Base-by-base conservation (phyloP, 2,797 vertebrate species). In the Kryptopterus vitreolus region DNA sequence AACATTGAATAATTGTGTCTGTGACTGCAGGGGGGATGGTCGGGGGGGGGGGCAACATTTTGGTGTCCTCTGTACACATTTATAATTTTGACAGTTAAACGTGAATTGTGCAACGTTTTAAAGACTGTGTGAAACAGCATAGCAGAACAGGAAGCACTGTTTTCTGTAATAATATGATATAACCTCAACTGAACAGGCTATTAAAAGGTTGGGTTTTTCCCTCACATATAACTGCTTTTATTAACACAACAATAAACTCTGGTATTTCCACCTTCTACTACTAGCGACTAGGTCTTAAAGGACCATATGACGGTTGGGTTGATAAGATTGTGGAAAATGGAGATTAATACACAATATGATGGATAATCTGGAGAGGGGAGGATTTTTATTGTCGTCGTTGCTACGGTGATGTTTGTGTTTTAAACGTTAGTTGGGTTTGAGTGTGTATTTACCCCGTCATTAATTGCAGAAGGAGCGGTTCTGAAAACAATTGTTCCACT, bases 81-180 rank as follows among this genome's bases (percentile, higher is more conserved):
- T 58, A 57, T 13, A 38, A 73, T 57, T 43, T 71, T 78, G 61
- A 69, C 81, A 46, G 70, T 75, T 82, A 75, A 82, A 72, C 18
- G 71, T 43, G 43, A 69, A 29, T 82, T 82, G 53, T 59, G 81
- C 70, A 78, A 82, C 29, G 52, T 18, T 52, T 50, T 52, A 74
- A 55, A 58, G 38, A 72, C 33, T 48, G 33, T 63, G 18, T 65
- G 26, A 78, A 82, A 82, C 50, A 38, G 50, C 35, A 74, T 7
- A 71, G 35, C 26, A 58, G 22, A 82, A 79, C 76, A 75, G 81
- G 82, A 80, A 83, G 59, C 52, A 24, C 59, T 52, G 52, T 52
- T 81, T 73, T 73, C 78, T 72, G 57, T 61, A 61, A 71, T 79
- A 33, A 78, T 78, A 62, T 76, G 58, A 62, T 29, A 74, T 13